Base-by-base conservation (phyloP, 1,140 invertebrate genomes). In the Formica exsecta region DNA sequence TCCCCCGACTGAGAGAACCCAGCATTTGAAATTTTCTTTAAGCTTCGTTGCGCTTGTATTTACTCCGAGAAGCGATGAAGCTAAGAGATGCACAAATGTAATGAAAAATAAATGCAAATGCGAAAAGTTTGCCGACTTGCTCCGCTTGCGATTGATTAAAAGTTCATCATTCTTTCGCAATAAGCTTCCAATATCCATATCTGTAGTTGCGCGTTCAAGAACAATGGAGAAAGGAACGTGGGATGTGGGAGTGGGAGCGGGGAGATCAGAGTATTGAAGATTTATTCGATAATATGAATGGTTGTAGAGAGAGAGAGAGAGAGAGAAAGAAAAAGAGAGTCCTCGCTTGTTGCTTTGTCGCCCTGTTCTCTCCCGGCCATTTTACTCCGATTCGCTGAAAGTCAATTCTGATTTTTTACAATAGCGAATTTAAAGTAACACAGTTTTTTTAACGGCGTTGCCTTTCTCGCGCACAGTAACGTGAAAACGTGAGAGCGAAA, bases 281-380 rank as follows among this genome's bases (percentile, higher is more conserved):
- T 80, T 80, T 80, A 80, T 80, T 80, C 76, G 76, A 80, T 80
- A 80, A 80, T 80, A 70, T 80, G 64, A 59, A 66, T 57, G 62
- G 25, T 38, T n/a, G 29, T 5, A 7, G 62, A 83, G 13, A 22
- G 68, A 65, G 22, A 73, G 36, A 71, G 16, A 22, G 64, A 61
- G 29, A 19, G n/a, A 65, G 0, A 36, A 22, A 41, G 0, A 22
- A 48, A 79, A 29, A 54, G 32, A 85, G 51, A 57, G 6, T 48
- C 38, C 70, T 62, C 38, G 68, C 79, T 87, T 89, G 88, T 80
- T 87, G 61, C 80, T 61, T 74, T 66, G 84, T 86, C 86, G 83
- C 62, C 22, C 74, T 73, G 79, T 86, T 90, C 74, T 77, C 73
- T 84, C 66, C 44, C 68, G 25, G 25, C 68, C 54, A 74, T 83